A percentile compares a stretch with the other conserved stretches of the same genome.
phyloP scores from a whole-genome alignment of 2,888 invertebrate species.

The Dendrolimus houi region DNA sequence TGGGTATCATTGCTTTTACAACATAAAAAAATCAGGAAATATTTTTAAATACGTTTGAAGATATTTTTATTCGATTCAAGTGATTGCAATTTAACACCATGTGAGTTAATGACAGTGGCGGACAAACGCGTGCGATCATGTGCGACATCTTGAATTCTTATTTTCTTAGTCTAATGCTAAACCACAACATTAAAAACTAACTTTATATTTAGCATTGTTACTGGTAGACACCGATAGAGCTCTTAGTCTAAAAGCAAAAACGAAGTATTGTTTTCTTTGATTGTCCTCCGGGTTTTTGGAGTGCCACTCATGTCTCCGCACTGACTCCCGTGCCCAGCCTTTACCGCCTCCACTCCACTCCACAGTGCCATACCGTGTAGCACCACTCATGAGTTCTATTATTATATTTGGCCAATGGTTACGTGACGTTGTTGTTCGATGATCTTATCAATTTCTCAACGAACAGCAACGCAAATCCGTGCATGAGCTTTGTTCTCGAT shows the following conservation, averaged over 20 bases:
- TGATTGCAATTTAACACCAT: too few relatives aligned
- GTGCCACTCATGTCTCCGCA: slow-evolving; percentile 30
- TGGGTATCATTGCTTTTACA: too few relatives aligned
- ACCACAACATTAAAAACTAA: too few relatives aligned
- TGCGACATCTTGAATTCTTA: too few relatives aligned
- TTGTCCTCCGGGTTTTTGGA: not conserved
- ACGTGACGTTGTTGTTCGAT: slow-evolving; percentile 30
- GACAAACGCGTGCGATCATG: too few relatives aligned
- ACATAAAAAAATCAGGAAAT: not conserved
- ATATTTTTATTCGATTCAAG: too few relatives aligned
- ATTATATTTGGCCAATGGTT: slow-evolving; percentile 24
- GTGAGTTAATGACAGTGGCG: too few relatives aligned
- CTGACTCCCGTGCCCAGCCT: slow-evolving; percentile 27
- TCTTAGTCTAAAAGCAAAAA: too few relatives aligned
- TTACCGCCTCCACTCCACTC: slow-evolving; percentile 19
- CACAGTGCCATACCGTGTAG: slow-evolving; percentile 57
- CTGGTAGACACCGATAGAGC: too few relatives aligned
- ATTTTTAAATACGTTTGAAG: not conserved
- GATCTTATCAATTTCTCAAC: slow-evolving; percentile 18
- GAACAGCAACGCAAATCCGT: slow-evolving; percentile 31
- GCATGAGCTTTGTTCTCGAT: slow-evolving; percentile 61
- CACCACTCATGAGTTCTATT: slow-evolving; percentile 59
- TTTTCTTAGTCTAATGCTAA: too few relatives aligned
- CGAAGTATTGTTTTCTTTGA: too few relatives aligned
- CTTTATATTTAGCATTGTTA: too few relatives aligned